Percentiles rank a stretch among this genome's conserved stretches.
Evolutionary conservation across 2,113 vertebrate genomes (phyloP).

Genomic region (Leptosomus discolor): DNA sequence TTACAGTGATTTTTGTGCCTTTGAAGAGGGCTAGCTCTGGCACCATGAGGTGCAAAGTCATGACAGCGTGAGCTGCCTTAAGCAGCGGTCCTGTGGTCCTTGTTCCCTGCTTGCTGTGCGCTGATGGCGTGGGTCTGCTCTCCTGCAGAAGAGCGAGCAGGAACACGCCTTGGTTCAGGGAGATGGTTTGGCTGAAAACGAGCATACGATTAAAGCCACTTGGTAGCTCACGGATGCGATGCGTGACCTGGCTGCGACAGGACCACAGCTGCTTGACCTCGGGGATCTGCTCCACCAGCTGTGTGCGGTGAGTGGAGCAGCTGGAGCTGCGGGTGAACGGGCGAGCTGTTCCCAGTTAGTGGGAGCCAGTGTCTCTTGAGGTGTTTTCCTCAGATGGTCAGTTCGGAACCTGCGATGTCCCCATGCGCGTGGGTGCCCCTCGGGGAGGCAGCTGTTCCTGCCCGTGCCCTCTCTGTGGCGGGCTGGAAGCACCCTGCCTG

Average conservation of each 20-base stretch:
- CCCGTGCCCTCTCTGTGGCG: too few species aligned
- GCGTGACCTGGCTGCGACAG: too few species aligned
- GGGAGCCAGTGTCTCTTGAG: neutral
- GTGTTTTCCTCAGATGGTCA: too few species aligned
- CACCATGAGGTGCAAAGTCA: fast-evolving
- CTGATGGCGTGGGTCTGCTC: neutral
- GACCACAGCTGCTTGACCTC: too few species aligned
- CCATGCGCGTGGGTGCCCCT: neutral
- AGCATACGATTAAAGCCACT: too few species aligned
- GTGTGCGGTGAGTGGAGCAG: fast-evolving
- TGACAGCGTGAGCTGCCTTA: neutral
- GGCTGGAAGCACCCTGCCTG: too few species aligned
- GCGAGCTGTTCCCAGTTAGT: too few species aligned
- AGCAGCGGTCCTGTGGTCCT: fast-evolving
- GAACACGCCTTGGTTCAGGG: fast-evolving
- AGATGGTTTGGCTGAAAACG: neutral
- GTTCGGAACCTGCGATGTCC: neutral
- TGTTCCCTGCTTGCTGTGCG: fast-evolving
- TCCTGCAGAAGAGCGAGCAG: neutral
- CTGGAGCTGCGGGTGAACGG: neutral
- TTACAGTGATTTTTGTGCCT: too few species aligned
- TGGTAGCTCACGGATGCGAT: too few species aligned
- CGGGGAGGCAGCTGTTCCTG: neutral
- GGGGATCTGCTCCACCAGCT: too few species aligned
- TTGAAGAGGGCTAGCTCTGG: neutral